Evolutionary conservation across 2,888 invertebrate species (phyloP).

Genomic region (Patella depressa): DNA sequence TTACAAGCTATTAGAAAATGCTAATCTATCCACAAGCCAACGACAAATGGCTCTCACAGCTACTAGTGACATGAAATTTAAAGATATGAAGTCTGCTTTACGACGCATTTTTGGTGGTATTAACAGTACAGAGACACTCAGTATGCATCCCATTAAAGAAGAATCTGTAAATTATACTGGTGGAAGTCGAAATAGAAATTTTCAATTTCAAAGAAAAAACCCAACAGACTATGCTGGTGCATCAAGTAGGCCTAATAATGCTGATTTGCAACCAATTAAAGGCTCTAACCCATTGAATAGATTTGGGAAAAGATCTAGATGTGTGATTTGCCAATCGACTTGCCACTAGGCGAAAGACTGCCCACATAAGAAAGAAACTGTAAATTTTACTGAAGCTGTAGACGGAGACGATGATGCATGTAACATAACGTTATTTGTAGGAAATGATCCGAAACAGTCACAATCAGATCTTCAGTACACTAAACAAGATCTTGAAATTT

Average conservation of each 20-base stretch:
- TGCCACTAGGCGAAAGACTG: conserved; percentile 27
- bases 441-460: background rate
- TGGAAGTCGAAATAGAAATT: background rate
- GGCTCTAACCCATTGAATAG: conserved; percentile 9
- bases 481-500: background rate
- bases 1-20: conserved; percentile 17
- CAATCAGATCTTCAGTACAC: background rate
- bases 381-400: background rate
- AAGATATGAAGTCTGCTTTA: conserved; percentile 27
- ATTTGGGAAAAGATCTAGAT: conserved; percentile 14
- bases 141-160: background rate
- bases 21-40: conserved; percentile 17
- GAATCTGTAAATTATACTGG: background rate
- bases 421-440: background rate
- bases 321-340: conserved; percentile 14
- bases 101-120: conserved; percentile 18
- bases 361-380: background rate
- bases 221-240: background rate
- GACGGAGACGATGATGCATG: conserved; percentile 11
- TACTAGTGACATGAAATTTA: conserved; percentile 21
- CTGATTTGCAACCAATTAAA: background rate
- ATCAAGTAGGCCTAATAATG: background rate
- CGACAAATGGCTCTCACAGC: conserved; percentile 25
- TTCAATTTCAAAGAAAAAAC: background rate
- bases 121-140: background rate